A percentile compares a stretch with the other conserved stretches of the same genome.
Conservation (phyloP, 2,888 invertebrate genomes). For the Plutella xylostella region DNA sequence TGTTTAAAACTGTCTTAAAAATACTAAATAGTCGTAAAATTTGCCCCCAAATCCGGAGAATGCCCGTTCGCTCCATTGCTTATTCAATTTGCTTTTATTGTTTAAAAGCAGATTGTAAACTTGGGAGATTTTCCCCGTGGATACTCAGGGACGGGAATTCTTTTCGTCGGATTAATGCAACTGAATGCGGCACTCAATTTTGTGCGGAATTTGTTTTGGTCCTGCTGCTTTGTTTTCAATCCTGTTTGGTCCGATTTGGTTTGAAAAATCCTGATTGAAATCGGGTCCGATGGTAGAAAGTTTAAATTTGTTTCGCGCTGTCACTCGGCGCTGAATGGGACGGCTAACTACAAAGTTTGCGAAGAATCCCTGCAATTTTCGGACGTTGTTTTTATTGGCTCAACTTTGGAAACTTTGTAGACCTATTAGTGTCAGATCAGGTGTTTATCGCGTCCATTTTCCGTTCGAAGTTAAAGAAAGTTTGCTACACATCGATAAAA, state of each 20-base stretch:
- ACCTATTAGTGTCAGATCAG: too few species aligned
- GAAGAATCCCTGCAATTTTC: too few species aligned
- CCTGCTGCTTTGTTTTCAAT: slow-evolving; percentile 25
- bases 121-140: slow-evolving; percentile 27
- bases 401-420: too few species aligned
- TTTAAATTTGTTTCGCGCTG: neutral
- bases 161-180: slow-evolving; percentile 34
- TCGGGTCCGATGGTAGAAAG: neutral
- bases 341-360: too few species aligned
- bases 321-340: too few species aligned
- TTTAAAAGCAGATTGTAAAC: slow-evolving; percentile 39
- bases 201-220: slow-evolving; percentile 22
- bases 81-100: slow-evolving; percentile 47
- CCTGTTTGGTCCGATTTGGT: slow-evolving; percentile 21
- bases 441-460: too few species aligned
- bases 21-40: too few species aligned
- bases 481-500: too few species aligned
- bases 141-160: slow-evolving; percentile 30
- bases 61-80: slow-evolving; percentile 21
- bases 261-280: slow-evolving; percentile 4
- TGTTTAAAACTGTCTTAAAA: too few species aligned
- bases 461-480: too few species aligned
- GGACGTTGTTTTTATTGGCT: too few species aligned
- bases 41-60: too few species aligned
- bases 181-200: slow-evolving; percentile 31